A percentile compares a stretch with the other conserved stretches of the same genome.
Evolutionary conservation across 2,797 vertebrate genomes (phyloP).

Genomic region (Phoeniculus purpureus): DNA sequence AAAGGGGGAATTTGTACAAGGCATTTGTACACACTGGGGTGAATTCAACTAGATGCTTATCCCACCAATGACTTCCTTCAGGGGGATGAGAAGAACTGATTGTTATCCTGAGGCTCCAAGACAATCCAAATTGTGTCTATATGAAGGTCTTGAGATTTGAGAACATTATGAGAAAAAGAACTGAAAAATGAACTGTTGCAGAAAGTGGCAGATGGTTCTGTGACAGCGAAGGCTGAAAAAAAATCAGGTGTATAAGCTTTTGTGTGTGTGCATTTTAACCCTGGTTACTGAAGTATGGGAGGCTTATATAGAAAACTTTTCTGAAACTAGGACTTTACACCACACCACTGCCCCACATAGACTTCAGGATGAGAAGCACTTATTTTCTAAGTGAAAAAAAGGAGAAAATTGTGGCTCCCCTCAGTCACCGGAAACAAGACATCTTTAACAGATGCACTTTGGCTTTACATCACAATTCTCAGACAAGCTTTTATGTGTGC

Average conservation of each 20-base stretch:
- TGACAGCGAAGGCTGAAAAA: neutral
- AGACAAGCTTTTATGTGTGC: neutral
- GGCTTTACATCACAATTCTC: neutral
- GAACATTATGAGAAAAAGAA: neutral
- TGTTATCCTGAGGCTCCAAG: neutral
- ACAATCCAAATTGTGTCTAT: neutral
- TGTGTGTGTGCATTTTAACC: neutral
- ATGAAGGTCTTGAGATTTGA: neutral
- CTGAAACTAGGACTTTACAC: neutral
- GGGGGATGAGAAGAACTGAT: neutral
- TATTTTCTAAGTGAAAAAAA: neutral
- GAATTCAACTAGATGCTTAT: neutral
- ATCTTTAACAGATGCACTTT: neutral
- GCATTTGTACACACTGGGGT: neutral
- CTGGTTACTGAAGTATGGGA: neutral
- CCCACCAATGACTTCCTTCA: neutral
- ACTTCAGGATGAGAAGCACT: neutral
- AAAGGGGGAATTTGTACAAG: neutral
- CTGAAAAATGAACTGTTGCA: neutral
- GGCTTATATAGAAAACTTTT: neutral
- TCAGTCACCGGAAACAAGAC: neutral
- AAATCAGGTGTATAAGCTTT: neutral
- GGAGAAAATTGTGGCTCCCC: neutral
- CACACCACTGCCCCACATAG: neutral
- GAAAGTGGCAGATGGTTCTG: neutral